phyloP scores from a whole-genome alignment of 2,797 vertebrate genomes.

The Nothura maculosa region DNA sequence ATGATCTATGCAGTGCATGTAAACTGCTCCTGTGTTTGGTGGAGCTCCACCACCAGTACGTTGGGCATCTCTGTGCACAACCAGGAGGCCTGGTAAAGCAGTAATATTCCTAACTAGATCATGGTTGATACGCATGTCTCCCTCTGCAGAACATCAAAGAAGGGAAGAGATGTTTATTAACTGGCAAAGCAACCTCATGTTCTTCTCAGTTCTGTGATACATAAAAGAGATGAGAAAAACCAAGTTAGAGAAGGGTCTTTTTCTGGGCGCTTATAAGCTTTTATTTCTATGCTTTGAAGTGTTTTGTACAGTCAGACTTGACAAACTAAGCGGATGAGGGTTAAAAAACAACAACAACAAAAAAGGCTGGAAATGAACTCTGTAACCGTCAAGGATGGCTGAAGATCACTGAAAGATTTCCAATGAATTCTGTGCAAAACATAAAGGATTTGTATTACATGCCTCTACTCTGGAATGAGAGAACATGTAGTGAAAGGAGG shows the following conservation, averaged over 20 bases:
- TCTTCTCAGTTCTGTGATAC: background rate
- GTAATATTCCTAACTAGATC: background rate
- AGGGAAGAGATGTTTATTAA: background rate
- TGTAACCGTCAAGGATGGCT: background rate
- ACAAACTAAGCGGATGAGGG: background rate
- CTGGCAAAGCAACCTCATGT: background rate
- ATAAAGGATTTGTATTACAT: background rate
- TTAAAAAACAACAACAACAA: no score
- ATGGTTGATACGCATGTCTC: background rate
- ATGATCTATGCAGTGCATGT: no score
- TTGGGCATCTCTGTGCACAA: background rate
- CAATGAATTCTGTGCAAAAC: background rate
- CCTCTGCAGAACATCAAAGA: background rate
- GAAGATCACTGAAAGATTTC: background rate
- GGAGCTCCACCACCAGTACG: background rate
- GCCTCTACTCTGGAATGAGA: background rate
- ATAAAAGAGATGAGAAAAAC: background rate
- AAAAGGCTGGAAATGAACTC: background rate
- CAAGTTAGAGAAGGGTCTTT: background rate
- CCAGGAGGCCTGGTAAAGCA: background rate
- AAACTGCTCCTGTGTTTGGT: background rate
- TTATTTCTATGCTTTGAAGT: background rate
- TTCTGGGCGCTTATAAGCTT: background rate
- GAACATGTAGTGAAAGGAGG: background rate
- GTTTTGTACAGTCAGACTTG: background rate